phyloP scores from a whole-genome alignment of 2,797 vertebrate genomes.

The Acanthiza pusilla region DNA sequence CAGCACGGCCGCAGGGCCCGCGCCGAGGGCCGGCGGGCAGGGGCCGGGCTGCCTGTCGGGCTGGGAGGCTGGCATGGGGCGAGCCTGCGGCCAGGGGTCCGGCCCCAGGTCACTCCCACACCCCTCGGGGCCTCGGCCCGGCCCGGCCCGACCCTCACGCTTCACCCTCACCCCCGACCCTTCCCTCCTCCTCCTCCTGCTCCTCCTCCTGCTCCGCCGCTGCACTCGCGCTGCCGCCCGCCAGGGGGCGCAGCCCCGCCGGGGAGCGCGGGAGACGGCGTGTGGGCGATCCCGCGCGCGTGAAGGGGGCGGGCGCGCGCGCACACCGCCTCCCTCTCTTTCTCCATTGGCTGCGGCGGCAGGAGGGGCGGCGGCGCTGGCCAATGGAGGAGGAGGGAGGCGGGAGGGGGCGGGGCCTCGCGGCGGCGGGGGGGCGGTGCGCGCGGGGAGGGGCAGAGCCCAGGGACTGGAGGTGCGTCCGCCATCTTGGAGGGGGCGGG shows the following conservation, averaged over 20 bases:
- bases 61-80: not conserved
- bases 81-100: not conserved
- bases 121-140: not conserved
- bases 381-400: not conserved
- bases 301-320: not conserved
- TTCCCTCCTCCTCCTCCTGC: too few species aligned
- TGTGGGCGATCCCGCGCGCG: not conserved
- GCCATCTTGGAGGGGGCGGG: not conserved
- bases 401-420: not conserved
- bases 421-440: fast-evolving
- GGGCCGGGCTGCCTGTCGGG: not conserved
- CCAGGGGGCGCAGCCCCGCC: not conserved
- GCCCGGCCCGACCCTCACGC: not conserved
- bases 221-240: not conserved
- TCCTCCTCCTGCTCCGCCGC: too few species aligned
- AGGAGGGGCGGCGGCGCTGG: fast-evolving
- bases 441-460: not conserved
- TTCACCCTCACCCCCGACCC: too few species aligned
- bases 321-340: fast-evolving
- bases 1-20: not conserved
- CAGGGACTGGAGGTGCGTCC: not conserved
- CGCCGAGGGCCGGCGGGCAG: not conserved
- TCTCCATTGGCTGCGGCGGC: fast-evolving
- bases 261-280: fast-evolving
- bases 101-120: not conserved